Conservation (phyloP, 1,140 invertebrate genomes). For the Batillaria attramentaria region DNA sequence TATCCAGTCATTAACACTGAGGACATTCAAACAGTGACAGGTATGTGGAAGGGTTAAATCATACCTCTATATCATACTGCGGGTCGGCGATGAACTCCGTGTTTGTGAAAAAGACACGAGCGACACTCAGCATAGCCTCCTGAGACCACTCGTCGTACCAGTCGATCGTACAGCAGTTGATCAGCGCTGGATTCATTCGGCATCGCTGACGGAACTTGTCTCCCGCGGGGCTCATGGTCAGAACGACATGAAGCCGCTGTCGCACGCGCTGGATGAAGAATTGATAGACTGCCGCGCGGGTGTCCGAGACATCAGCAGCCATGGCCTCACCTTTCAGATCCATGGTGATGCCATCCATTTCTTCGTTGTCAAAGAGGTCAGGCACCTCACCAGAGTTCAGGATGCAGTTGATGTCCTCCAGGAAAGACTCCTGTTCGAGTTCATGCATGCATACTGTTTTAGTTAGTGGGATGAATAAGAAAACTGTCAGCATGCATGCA, state of each 20-base stretch:
- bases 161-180: conserved; percentile 72
- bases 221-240: conserved; percentile 75
- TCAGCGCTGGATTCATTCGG: conserved; percentile 70
- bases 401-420: conserved; percentile 72
- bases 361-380: conserved; percentile 71
- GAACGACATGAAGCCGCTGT: conserved; percentile 69
- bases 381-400: conserved; percentile 72
- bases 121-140: conserved; percentile 79
- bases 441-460: no score
- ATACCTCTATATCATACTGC: conserved; percentile 60
- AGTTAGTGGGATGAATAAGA: no score
- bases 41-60: no score
- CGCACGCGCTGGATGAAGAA: conserved; percentile 70
- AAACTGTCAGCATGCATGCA: no score
- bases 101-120: conserved; percentile 66
- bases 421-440: conserved; percentile 66
- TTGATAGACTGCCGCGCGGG: conserved; percentile 63
- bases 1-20: no score
- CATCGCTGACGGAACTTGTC: conserved; percentile 77
- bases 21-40: no score
- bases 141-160: conserved; percentile 71
- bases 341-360: conserved; percentile 69
- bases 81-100: conserved; percentile 64
- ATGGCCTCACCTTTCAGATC: conserved; percentile 68
- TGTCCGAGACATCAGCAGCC: conserved; percentile 66